A percentile compares a stretch with the other conserved stretches of the same genome.
These are phyloP conservation scores for Erynnis tages DNA, from an alignment of 2,888 invertebrate genomes.

Conservation along the genomic window DNA sequence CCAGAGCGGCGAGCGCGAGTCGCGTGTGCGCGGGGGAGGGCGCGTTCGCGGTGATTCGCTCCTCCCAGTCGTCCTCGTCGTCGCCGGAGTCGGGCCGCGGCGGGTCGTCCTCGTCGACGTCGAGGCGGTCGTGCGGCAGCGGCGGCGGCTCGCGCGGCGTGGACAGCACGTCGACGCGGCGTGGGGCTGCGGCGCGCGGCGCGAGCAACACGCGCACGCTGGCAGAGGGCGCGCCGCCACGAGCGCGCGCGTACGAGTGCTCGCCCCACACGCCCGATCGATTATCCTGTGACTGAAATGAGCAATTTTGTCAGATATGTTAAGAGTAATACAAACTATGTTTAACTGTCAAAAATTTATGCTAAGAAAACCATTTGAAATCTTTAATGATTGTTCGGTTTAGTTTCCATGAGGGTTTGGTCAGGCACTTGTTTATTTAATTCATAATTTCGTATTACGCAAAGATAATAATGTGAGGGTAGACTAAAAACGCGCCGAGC, in stretches of 20 bases:
- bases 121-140: constrained; percentile 33
- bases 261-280: constrained; percentile 60
- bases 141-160: constrained; percentile 28
- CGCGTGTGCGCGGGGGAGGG: constrained; percentile 47
- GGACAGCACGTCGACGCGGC: constrained; percentile 33
- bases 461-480: too few relatives aligned
- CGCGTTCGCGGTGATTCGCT: constrained; percentile 45
- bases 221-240: constrained; percentile 38
- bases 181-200: constrained; percentile 30
- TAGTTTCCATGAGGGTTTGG: too few relatives aligned
- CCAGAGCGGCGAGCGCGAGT: constrained; percentile 45
- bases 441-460: too few relatives aligned
- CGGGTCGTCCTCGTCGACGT: too few relatives aligned
- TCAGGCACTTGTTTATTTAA: too few relatives aligned
- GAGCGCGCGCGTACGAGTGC: constrained; percentile 64
- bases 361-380: not conserved
- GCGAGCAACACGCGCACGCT: constrained; percentile 39
- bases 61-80: constrained; percentile 34
- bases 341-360: too few relatives aligned
- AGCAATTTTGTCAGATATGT: not conserved
- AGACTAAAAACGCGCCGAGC: too few relatives aligned
- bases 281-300: constrained; percentile 32
- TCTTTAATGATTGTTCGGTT: too few relatives aligned
- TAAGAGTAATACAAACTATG: not conserved
- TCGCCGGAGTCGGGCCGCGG: constrained; percentile 26